A percentile compares a stretch with the other conserved stretches of the same genome.
These are phyloP conservation scores for Meandrina meandrites DNA, from an alignment of 92 coral and sea anemone genomes.

Conservation along the genomic window DNA sequence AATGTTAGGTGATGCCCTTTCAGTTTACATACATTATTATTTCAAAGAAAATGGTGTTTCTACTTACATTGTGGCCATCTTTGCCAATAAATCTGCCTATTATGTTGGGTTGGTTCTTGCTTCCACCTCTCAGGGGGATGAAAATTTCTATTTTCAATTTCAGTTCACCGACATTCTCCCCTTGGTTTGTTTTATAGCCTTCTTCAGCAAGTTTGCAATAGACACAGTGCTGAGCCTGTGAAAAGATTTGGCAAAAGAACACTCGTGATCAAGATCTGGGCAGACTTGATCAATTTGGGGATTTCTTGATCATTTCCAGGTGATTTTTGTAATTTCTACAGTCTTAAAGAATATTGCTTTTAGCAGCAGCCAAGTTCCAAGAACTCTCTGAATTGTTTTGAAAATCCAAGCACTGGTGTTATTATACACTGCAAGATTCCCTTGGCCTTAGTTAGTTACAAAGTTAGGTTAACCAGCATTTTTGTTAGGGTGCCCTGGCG, in stretches of 20 bases:
- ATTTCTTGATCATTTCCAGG: neutral
- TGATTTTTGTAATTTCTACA: too few relatives aligned
- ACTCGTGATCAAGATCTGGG: neutral
- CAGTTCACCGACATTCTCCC: conserved; percentile 71
- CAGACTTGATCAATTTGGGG: neutral
- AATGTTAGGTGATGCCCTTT: neutral
- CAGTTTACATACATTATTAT: neutral
- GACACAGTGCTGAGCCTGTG: conserved; percentile 90
- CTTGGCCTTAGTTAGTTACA: too few relatives aligned
- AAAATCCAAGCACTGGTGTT: too few relatives aligned
- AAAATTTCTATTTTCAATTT: conserved; percentile 81
- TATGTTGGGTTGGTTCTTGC: conserved; percentile 80
- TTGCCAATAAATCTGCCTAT: conserved; percentile 92
- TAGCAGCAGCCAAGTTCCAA: too few relatives aligned
- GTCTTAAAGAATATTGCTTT: too few relatives aligned
- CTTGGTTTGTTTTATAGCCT: conserved; percentile 63
- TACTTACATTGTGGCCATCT: conserved; percentile 90
- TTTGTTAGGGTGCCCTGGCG: too few relatives aligned
- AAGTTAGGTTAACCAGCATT: too few relatives aligned
- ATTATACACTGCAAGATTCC: too few relatives aligned
- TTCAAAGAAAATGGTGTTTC: neutral
- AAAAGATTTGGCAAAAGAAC: neutral
- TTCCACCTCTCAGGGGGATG: conserved; percentile 76
- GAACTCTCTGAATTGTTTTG: too few relatives aligned
- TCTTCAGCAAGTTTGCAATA: conserved; percentile 90